These are phyloP conservation scores for Valencia hispanica DNA, from an alignment of 2,797 vertebrate genomes.

Conservation along the genomic window DNA sequence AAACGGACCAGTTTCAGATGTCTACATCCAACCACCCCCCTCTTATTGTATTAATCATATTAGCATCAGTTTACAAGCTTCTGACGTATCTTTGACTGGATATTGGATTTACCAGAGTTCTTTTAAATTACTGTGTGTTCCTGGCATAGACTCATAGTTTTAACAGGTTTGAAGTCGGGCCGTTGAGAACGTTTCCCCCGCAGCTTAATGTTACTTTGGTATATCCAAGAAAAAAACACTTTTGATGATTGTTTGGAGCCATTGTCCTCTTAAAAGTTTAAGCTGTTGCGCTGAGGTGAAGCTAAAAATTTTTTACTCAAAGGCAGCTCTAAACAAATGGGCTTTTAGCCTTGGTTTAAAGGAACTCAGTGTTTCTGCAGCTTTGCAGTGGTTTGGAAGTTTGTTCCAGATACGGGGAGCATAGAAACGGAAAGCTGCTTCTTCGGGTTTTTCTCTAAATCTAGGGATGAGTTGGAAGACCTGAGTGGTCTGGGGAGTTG, in stretches of 20 bases:
- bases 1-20: neutral
- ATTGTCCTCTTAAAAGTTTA: neutral
- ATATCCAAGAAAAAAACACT: neutral
- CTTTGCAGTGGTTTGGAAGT: no score
- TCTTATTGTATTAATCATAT: neutral
- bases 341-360: no score
- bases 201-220: neutral
- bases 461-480: no score
- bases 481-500: no score
- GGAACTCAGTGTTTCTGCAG: no score
- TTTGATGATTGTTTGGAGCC: neutral
- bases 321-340: no score
- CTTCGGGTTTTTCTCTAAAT: no score
- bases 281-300: neutral
- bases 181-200: neutral
- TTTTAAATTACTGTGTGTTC: neutral
- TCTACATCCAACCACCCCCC: no score
- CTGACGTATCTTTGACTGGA: neutral
- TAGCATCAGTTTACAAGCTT: neutral
- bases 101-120: neutral
- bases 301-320: no score
- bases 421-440: no score
- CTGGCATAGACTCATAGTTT: neutral
- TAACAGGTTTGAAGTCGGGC: neutral
- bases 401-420: no score